phyloP scores from a whole-genome alignment of 1,140 invertebrate species.

The Brachionus angularis region DNA sequence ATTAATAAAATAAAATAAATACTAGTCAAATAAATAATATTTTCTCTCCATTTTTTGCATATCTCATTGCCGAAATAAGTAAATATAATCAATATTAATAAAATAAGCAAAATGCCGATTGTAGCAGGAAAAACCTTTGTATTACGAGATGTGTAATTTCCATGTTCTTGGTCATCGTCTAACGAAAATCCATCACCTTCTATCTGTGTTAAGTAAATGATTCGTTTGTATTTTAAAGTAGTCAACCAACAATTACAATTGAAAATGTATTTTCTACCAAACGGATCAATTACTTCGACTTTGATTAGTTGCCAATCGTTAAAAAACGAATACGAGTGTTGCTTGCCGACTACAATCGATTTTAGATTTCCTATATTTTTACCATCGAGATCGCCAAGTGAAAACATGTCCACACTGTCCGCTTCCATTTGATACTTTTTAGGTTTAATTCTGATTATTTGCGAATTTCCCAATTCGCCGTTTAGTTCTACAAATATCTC shows the following conservation, averaged over 20 bases:
- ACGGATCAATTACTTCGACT: constrained; percentile 17
- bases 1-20: constrained; percentile 1
- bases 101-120: constrained; percentile 8
- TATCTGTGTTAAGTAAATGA: background rate
- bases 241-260: constrained; percentile 27
- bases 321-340: constrained; percentile 30
- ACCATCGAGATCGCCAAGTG: background rate
- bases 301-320: constrained; percentile 30
- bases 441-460: background rate
- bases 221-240: background rate
- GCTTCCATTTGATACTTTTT: constrained; percentile 6
- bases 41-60: constrained; percentile 29
- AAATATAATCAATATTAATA: constrained; percentile 22
- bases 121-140: constrained; percentile 1
- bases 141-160: background rate
- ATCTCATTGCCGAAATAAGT: constrained; percentile 40
- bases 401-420: constrained; percentile 2
- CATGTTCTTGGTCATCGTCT: constrained; percentile 4
- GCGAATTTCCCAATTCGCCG: constrained; percentile 4
- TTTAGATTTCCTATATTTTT: constrained; percentile 5
- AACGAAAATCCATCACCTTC: background rate
- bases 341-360: constrained; percentile 34
- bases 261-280: background rate
- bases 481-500: constrained; percentile 8
- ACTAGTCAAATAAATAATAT: background rate